Evolutionary conservation across 2,888 invertebrate genomes (phyloP).

Genomic region (Nymphalis c-album): DNA sequence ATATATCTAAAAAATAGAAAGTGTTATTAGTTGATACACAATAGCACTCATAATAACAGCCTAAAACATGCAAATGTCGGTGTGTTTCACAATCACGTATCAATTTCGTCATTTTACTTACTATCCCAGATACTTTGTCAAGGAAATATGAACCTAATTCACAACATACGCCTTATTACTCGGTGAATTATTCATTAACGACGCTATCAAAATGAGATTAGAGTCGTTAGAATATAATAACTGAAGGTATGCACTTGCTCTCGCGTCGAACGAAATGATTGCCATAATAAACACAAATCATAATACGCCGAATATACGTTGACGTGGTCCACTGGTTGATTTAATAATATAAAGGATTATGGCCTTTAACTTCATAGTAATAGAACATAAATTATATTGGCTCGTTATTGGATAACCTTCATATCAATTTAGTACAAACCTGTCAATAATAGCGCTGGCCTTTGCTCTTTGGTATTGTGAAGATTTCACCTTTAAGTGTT

Average conservation of each 20-base stretch:
- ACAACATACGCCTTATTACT: constrained; percentile 39
- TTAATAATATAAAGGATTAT: constrained; percentile 13
- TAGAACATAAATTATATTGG: constrained; percentile 21
- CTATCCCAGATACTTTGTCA: constrained; percentile 25
- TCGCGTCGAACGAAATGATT: constrained; percentile 61
- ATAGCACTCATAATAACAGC: constrained; percentile 55
- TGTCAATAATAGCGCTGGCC: constrained; percentile 47
- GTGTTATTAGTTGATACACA: constrained; percentile 55
- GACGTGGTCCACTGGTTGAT: constrained; percentile 18
- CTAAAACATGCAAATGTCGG: constrained; percentile 61
- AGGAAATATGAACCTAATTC: constrained; percentile 28
- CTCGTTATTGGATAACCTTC: constrained; percentile 18
- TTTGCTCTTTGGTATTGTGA: constrained; percentile 55
- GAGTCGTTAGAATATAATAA: constrained; percentile 58
- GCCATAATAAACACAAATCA: constrained; percentile 62
- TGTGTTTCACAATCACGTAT: constrained; percentile 54
- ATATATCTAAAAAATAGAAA: constrained; percentile 53
- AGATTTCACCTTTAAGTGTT: constrained; percentile 40
- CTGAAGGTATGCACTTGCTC: constrained; percentile 55
- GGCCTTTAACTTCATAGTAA: not conserved
- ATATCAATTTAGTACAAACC: constrained; percentile 40
- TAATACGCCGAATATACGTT: constrained; percentile 39
- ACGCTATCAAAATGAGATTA: constrained; percentile 47
- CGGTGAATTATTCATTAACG: constrained; percentile 40
- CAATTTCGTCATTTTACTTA: constrained; percentile 47